Evolutionary conservation across 2,113 vertebrate genomes (phyloP).

Genomic region (Toxostoma redivivum): DNA sequence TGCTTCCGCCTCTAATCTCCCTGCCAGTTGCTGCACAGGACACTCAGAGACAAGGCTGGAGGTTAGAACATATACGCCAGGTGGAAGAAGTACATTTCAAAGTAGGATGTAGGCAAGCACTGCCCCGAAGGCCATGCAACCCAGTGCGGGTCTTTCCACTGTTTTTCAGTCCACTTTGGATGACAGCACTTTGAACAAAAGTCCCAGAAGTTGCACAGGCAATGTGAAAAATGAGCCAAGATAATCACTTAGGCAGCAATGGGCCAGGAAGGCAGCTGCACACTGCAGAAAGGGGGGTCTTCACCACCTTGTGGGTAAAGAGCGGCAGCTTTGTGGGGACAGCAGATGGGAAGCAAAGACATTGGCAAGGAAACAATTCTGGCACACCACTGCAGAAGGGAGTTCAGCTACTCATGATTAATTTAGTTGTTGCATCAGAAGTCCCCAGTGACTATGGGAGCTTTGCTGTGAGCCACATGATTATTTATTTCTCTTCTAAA

Average conservation of each 20-base stretch:
- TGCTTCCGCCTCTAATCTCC: neutral
- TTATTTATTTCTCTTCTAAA: constrained; percentile 36
- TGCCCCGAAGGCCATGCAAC: neutral
- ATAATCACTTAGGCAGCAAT: neutral
- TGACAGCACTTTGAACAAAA: neutral
- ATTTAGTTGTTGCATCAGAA: constrained; percentile 35
- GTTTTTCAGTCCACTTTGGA: neutral
- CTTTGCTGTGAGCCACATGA: constrained; percentile 4
- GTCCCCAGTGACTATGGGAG: constrained; percentile 15
- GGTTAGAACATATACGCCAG: neutral
- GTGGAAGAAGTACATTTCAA: neutral
- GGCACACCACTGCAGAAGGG: neutral
- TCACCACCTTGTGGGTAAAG: neutral
- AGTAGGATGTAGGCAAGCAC: neutral
- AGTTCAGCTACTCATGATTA: constrained; percentile 31
- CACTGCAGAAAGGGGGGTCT: neutral
- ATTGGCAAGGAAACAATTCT: constrained; percentile 24
- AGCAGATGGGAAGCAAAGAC: neutral
- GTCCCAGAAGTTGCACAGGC: neutral
- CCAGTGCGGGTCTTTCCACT: neutral
- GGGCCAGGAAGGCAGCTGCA: neutral
- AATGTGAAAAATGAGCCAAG: neutral
- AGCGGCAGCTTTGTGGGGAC: neutral
- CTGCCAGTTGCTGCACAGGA: neutral
- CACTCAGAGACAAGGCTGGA: neutral